phyloP scores from a whole-genome alignment of 35 echinoderm and acorn worm species.

The Diadema setosum region DNA sequence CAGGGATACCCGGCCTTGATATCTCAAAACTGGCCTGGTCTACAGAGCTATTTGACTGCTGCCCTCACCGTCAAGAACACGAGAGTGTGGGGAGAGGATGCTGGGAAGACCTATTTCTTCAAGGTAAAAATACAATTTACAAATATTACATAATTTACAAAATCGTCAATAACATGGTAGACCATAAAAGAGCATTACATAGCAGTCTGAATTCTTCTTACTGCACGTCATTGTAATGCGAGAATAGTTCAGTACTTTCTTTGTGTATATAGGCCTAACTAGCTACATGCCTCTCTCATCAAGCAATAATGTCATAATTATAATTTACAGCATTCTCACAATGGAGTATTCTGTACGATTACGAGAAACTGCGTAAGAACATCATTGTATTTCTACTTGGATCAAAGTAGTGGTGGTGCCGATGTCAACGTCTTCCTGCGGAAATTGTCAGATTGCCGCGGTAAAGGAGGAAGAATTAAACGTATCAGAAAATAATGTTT shows the following conservation, averaged over 20 bases:
- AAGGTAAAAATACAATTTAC: slow-evolving; percentile 6
- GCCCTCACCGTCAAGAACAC: slow-evolving; percentile 49
- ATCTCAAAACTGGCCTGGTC: slow-evolving; percentile 18
- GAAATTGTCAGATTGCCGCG: no score
- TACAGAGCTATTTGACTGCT: slow-evolving; percentile 32
- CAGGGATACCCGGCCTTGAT: slow-evolving; percentile 27
- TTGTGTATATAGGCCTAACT: no score
- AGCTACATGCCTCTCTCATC: no score
- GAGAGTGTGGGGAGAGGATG: slow-evolving; percentile 9
- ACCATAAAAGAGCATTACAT: not conserved
- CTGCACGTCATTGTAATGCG: not conserved
- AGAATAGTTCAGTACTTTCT: not conserved
- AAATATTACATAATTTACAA: not conserved
- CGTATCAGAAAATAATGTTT: no score
- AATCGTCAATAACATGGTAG: not conserved
- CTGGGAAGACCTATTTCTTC: slow-evolving; percentile 60
- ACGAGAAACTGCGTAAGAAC: no score
- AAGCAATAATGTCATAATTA: no score
- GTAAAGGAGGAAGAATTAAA: no score
- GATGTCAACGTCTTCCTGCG: no score
- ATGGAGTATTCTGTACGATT: no score
- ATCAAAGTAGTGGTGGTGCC: no score
- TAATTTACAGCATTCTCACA: no score
- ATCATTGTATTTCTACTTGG: no score
- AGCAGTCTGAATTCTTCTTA: not conserved